phyloP scores from a whole-genome alignment of 1,140 invertebrate genomes.

The Drosophila parabipectinata region DNA sequence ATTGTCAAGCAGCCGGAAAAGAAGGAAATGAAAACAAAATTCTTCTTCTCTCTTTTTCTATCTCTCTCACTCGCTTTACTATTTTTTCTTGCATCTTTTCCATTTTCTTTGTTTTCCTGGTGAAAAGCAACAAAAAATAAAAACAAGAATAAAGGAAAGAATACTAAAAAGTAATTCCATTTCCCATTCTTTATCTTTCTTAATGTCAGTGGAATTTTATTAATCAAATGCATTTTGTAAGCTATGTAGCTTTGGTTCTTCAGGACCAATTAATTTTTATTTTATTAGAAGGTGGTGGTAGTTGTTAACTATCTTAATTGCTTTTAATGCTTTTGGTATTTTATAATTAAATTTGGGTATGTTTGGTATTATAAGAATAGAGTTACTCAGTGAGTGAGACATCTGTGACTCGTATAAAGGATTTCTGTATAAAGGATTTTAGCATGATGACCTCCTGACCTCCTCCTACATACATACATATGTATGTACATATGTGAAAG shows the following conservation, averaged over 20 bases:
- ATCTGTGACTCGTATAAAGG: too few relatives aligned
- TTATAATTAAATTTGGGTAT: too few relatives aligned
- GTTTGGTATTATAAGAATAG: too few relatives aligned
- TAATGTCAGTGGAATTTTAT: constrained; percentile 4
- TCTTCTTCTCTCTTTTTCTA: background rate
- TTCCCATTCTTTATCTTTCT: constrained; percentile 4
- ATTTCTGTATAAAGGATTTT: too few relatives aligned
- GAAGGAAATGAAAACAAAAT: constrained; percentile 41
- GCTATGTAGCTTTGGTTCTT: background rate
- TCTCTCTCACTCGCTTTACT: background rate
- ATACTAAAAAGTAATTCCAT: constrained; percentile 27
- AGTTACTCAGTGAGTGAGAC: too few relatives aligned
- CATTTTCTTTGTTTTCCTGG: background rate
- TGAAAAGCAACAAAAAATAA: background rate
- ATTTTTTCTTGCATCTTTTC: background rate
- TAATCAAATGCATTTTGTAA: background rate
- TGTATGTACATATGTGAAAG: too few relatives aligned
- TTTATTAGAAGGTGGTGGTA: too few relatives aligned
- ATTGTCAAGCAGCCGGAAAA: constrained; percentile 46
- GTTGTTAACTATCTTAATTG: too few relatives aligned
- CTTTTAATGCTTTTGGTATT: too few relatives aligned
- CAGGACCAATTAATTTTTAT: too few relatives aligned
- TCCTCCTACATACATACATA: too few relatives aligned
- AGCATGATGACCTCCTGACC: too few relatives aligned
- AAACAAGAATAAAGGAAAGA: background rate